Evolutionary conservation across 2,113 vertebrate species (phyloP).

Genomic region (Aegotheles bennettii): DNA sequence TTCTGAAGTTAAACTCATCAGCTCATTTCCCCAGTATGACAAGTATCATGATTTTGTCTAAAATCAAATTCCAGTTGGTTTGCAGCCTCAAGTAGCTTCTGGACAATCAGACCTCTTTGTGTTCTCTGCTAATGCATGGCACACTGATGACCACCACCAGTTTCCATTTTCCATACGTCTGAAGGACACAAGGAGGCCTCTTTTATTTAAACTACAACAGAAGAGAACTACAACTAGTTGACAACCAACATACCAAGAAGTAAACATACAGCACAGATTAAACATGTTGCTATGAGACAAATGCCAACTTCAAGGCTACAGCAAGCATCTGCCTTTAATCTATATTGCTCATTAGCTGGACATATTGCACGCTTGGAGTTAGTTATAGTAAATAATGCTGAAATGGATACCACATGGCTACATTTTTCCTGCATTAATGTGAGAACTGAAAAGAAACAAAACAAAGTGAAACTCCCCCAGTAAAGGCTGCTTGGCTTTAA

Average conservation of each 20-base stretch:
- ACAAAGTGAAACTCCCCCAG: neutral
- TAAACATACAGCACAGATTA: neutral
- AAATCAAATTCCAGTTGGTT: neutral
- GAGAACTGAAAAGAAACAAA: neutral
- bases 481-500: neutral
- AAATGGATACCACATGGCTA: neutral
- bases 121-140: neutral
- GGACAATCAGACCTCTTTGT: neutral
- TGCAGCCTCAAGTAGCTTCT: neutral
- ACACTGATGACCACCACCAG: neutral
- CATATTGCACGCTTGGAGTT: neutral
- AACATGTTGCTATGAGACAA: neutral
- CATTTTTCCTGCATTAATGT: neutral
- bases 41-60: neutral
- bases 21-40: neutral
- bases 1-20: neutral
- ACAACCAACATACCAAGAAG: neutral
- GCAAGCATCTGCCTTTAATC: constrained; percentile 6
- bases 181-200: neutral
- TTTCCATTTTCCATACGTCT: neutral
- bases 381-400: constrained; percentile 1
- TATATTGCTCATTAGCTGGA: neutral
- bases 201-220: neutral
- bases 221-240: neutral
- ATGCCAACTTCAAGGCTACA: neutral